Evolutionary conservation across 2,888 invertebrate genomes (phyloP).

Genomic region (Belgica antarctica): DNA sequence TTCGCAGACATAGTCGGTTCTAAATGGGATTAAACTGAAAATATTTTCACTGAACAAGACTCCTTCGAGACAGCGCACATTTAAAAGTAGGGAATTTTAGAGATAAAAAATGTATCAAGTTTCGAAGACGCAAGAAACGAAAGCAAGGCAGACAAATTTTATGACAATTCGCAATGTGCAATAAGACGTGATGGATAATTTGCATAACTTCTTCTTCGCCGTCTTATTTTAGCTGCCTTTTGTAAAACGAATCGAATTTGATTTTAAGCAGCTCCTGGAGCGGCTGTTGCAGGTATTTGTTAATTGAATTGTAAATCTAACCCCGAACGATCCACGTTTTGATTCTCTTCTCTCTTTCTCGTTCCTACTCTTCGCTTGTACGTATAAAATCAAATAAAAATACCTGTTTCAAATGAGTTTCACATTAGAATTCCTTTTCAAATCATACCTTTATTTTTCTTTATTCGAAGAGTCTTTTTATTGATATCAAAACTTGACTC

Average conservation of each 20-base stretch:
- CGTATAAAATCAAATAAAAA: neutral
- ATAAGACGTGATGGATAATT: slow-evolving; percentile 2
- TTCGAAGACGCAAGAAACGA: too few species aligned
- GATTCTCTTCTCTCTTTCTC: slow-evolving; percentile 3
- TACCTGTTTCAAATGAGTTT: slow-evolving; percentile 15
- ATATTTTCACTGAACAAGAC: neutral
- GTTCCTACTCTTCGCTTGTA: neutral
- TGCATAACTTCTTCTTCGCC: neutral
- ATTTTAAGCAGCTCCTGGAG: slow-evolving; percentile 10
- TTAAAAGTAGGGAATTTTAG: neutral
- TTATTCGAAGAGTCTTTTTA: slow-evolving; percentile 2
- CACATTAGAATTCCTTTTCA: slow-evolving; percentile 1
- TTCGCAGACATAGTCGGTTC: neutral
- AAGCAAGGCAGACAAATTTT: slow-evolving; percentile 8
- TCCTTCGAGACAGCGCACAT: neutral
- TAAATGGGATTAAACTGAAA: neutral
- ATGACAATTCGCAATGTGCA: slow-evolving; percentile 9
- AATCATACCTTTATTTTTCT: neutral
- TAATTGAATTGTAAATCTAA: slow-evolving; percentile 10
- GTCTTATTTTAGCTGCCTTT: neutral
- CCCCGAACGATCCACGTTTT: slow-evolving; percentile 1
- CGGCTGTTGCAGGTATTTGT: slow-evolving; percentile 2
- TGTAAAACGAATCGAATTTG: too few species aligned
- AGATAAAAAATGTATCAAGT: slow-evolving; percentile 7
- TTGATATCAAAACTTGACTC: neutral